phyloP scores from a whole-genome alignment of 2,113 vertebrate species.

The Eulemur macaco region DNA sequence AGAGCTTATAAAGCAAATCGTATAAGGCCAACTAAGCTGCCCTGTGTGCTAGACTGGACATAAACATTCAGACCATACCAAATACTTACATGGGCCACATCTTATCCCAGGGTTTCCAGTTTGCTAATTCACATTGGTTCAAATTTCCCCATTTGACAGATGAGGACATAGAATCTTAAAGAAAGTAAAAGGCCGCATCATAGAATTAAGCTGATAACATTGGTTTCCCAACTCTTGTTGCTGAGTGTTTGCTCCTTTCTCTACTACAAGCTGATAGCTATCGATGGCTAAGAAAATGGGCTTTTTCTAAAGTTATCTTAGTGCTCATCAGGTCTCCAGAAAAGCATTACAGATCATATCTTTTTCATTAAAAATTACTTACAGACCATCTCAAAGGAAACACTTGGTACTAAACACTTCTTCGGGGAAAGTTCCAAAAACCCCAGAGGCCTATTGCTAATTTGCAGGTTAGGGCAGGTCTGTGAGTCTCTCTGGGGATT shows the following conservation, averaged over 20 bases:
- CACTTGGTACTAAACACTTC: not conserved
- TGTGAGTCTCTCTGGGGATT: not conserved
- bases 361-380: constrained; percentile 57
- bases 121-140: not conserved
- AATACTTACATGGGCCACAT: not conserved
- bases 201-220: not conserved
- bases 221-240: not conserved
- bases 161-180: not conserved
- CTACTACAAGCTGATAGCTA: not conserved
- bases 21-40: not conserved
- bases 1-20: not conserved
- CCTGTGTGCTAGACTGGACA: not conserved
- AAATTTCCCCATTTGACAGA: not conserved
- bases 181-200: not conserved
- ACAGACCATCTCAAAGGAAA: not conserved
- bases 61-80: not conserved
- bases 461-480: constrained; percentile 2
- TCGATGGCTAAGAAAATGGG: not conserved
- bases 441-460: not conserved
- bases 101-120: not conserved
- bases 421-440: not conserved
- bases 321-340: not conserved
- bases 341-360: not conserved
- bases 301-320: not conserved
- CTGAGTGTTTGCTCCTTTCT: not conserved